Base-by-base conservation (phyloP, 2,797 vertebrate genomes). In the Sebastiscus tertius region DNA sequence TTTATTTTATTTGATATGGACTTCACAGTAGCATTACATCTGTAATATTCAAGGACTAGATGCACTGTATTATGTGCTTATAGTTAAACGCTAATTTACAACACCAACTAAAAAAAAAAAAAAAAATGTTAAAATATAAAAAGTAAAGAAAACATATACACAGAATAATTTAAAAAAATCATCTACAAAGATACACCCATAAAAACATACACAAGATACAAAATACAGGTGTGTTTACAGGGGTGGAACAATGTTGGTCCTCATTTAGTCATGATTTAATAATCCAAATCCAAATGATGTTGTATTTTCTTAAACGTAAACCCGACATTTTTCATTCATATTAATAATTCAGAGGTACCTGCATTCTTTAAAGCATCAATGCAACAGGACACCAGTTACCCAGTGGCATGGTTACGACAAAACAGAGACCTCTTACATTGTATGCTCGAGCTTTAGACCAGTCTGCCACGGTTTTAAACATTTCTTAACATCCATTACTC, bases 301-400 rank as follows among this genome's bases (percentile, higher is more conserved):
- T 49, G 16, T 52, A 52, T 58, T 29, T 16, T 46, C 20, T 55
- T 3, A 1, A 69, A 49, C 1, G 6, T 2, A 16, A 29, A 71
- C 3, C 39, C 33, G 8, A n/a, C 42, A 49, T 69, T 64, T 75
- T 68, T 61, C 9, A 55, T 66, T 55, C 9, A 11, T 34, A 76
- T 95, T 0, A 92, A 94, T 95, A 82, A 94, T 95, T 93, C 46
- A 94, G 76, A 56, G 49, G 7, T 8, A 2, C 10, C 84, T 90
- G 89, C 86, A 93, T 92, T 86, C 93, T 33, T 90, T 79, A 90
- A 84, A 88, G 82, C 85, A 16, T 77, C 18, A 1, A 61, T 84
- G 92, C 46, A 91, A 93, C 74, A 6, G 49, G 88, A 94, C 76
- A 85, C 88, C 33, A 13, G 49, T 80, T 42, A 55, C 29, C 62